Conservation (phyloP, 2,888 invertebrate genomes). For the Epicampocera succincta region DNA sequence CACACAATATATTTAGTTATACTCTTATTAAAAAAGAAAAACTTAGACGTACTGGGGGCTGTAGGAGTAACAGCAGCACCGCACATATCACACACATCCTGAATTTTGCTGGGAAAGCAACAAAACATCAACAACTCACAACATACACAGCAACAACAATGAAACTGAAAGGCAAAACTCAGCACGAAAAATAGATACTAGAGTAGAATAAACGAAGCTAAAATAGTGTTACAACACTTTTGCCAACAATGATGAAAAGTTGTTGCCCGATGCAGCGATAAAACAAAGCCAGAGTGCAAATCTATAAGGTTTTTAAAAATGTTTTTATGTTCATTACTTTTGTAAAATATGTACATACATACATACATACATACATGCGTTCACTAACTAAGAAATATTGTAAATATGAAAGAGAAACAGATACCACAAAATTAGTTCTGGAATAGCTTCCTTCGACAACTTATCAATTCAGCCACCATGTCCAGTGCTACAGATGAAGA, state of each 20-base stretch:
- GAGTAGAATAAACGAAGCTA: conserved; percentile 74
- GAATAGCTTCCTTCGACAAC: not conserved
- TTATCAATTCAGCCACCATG: conserved; percentile 47
- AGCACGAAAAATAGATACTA: conserved; percentile 62
- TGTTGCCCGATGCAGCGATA: conserved; percentile 19
- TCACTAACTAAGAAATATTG: too few relatives aligned
- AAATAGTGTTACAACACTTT: conserved; percentile 73
- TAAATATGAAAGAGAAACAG: too few relatives aligned
- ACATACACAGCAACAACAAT: not conserved
- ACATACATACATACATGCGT: too few relatives aligned
- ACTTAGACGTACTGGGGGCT: not conserved
- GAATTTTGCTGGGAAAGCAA: conserved; percentile 33
- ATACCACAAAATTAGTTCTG: not conserved
- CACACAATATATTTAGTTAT: conserved; percentile 12
- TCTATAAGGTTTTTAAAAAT: not conserved
- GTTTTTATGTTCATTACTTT: not conserved
- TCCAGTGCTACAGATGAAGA: conserved; percentile 13
- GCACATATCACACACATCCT: conserved; percentile 21
- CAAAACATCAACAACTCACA: conserved; percentile 27
- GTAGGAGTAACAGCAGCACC: conserved; percentile 1
- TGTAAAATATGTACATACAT: too few relatives aligned
- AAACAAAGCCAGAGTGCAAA: not conserved
- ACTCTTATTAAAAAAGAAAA: conserved; percentile 12
- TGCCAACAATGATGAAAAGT: conserved; percentile 12
- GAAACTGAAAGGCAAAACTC: conserved; percentile 42